Base-by-base conservation (phyloP, 2,888 invertebrate species). In the Lepidochrysops patricia region DNA sequence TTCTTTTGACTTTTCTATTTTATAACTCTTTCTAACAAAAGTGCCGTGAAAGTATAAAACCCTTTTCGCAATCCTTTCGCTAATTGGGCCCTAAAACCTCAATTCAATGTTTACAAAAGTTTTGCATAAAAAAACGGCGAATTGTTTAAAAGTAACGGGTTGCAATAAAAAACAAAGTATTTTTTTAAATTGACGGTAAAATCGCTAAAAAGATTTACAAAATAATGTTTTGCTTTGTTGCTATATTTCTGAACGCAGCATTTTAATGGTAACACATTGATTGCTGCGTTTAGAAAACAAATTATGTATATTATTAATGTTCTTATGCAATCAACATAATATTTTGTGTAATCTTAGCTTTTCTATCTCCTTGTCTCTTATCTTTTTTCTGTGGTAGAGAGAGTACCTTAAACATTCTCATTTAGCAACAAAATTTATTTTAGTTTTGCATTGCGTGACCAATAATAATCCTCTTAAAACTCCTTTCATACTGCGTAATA, bases 1-100 rank as follows among this genome's bases (percentile, higher is more conserved):
- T 29, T 34, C 50, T 54, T 19, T n/a, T n/a, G 29, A 61, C 35
- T 58, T 9, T 52, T 13, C 26, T 15, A 50, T 25, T 27, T 57
- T 62, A 48, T 27, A 48, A 35, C 7, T 12, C 19, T 54, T 61
- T 57, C 57, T 35, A 56, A 64, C 61, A 60, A 63, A 43, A 19
- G 49, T 19, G 35, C 54, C 59, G 59, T 60, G n/a, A 52, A 65
- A 43, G 34, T 43, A 29, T 57, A 57, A 68, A 79, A 77, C 73
- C 76, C 77, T 76, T 82, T 79, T 75, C 54, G 74, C 77, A 82
- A 84, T 72, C 72, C 76, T 77, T 68, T 80, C 63, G 72, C 75
- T 65, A 77, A 73, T 74, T 68, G 63, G 65, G 62, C 63, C 60
- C 72, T 57, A 62, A 67, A 68, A 67, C 64, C 61, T 66, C 60